A percentile compares a stretch with the other conserved stretches of the same genome.
Conservation (phyloP, 37 sponge, comb jelly and placozoan genomes). For the Ephydatia muelleri region DNA sequence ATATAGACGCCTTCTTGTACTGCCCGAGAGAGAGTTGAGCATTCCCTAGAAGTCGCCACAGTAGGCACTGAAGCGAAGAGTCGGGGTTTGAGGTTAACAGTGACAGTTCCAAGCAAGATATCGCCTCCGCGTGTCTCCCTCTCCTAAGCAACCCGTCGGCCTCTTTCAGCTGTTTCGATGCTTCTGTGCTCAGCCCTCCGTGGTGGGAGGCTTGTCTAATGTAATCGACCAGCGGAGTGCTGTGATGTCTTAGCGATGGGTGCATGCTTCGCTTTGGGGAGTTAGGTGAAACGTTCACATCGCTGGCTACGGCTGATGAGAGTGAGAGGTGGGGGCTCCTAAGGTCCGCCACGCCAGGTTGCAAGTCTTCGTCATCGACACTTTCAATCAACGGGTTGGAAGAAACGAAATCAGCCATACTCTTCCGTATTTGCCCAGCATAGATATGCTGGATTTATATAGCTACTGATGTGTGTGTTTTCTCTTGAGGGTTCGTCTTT, state of each 20-base stretch:
- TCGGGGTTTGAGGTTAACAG: conserved; percentile 14
- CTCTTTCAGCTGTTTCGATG: conserved; percentile 10
- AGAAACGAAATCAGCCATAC: not conserved
- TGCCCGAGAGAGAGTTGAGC: conserved; percentile 47
- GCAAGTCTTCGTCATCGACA: not conserved
- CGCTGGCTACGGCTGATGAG: not conserved
- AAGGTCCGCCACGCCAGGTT: not conserved
- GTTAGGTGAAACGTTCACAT: not conserved
- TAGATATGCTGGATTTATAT: not conserved
- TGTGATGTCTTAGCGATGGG: not conserved
- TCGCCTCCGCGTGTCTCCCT: conserved; percentile 41
- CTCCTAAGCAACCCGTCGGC: conserved; percentile 23
- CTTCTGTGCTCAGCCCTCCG: conserved; percentile 10
- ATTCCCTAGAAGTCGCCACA: conserved; percentile 66
- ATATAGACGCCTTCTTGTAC: conserved; percentile 60
- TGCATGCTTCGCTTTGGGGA: not conserved
- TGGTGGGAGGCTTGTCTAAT: not conserved
- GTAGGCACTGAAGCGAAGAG: conserved; percentile 42
- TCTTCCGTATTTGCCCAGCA: not conserved
- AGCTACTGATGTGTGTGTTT: not conserved
- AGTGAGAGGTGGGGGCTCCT: not conserved
- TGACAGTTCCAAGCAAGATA: conserved; percentile 46
- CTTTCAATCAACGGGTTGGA: not conserved
- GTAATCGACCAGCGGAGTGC: not conserved
- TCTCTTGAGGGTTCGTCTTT: not conserved